phyloP scores from a whole-genome alignment of 2,797 vertebrate genomes.

The Poecilia velifera region DNA sequence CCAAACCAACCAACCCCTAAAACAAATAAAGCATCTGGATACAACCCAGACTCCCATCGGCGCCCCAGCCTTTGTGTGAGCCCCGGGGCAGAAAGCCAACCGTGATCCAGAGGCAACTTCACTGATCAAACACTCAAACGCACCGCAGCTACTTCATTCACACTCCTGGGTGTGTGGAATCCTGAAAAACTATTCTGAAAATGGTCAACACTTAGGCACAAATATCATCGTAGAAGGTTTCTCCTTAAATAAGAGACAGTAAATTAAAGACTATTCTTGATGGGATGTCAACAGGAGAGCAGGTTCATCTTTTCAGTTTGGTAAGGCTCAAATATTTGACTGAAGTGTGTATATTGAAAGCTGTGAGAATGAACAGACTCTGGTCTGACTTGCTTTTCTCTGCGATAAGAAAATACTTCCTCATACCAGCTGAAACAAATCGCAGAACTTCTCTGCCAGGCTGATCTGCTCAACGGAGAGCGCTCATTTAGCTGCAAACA shows the following conservation, averaged over 20 bases:
- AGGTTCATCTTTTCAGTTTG: conserved; percentile 14
- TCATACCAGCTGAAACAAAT: conserved; percentile 48
- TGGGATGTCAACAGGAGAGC: conserved; percentile 48
- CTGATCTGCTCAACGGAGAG: conserved; percentile 6
- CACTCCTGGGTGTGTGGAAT: conserved; percentile 15
- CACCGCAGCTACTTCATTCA: conserved; percentile 55
- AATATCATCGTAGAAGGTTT: not conserved
- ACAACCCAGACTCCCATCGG: conserved; percentile 66
- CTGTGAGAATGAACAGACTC: conserved; percentile 33
- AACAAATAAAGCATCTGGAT: conserved; percentile 77
- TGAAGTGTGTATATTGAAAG: conserved; percentile 4
- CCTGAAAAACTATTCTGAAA: not conserved
- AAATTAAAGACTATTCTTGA: conserved; percentile 25
- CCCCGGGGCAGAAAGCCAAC: conserved; percentile 65
- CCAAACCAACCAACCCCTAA: conserved; percentile 61
- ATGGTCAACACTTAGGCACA: not conserved
- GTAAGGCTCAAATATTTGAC: conserved; percentile 24
- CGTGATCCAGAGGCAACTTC: conserved; percentile 64
- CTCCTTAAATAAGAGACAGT: not conserved
- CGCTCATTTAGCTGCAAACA: conserved; percentile 13
- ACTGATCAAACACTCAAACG: conserved; percentile 66
- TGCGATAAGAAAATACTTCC: conserved; percentile 45
- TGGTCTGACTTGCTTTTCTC: conserved; percentile 17
- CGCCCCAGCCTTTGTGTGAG: conserved; percentile 65
- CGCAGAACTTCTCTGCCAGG: conserved; percentile 22